Base-by-base conservation (phyloP, 2,888 invertebrate genomes). In the Brachynemurus nebulosus region DNA sequence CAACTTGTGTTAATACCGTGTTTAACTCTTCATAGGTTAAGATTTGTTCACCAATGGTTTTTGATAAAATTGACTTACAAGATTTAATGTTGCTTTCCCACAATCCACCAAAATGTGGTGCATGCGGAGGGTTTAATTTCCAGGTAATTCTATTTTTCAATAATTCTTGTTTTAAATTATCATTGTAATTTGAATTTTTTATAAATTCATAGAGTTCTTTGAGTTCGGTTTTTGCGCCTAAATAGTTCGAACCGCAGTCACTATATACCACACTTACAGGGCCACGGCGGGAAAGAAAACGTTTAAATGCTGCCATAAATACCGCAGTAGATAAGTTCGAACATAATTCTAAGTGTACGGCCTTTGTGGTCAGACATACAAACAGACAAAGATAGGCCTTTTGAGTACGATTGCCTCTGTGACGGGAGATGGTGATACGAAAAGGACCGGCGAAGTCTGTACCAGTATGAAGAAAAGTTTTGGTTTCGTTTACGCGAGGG, bases 231-330 rank as follows among this genome's bases (percentile, higher is more conserved):
- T 42, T 42, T 2, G 54, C 53, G 17, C 51, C 52, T 7, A 52
- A 41, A 34, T 53, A 56, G 27, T 54, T 54, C 2, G 52, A 51
- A 12, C 52, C 53, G 12, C 47, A 46, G 33, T 55, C 55, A 9
- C 47, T 48, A 16, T 45, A 50, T 0, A 55, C 30, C 5, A n/a
- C n/a, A n/a, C n/a, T n/a, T n/a, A n/a, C n/a, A n/a, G n/a, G n/a
- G n/a, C n/a, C n/a, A n/a, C n/a, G n/a, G n/a, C n/a, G n/a, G n/a
- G n/a, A n/a, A n/a, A n/a, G n/a, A n/a, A n/a, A n/a, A n/a, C n/a
- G n/a, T 7, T 48, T 34, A 2, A 54, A 44, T 6, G 52, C 44
- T 1, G 51, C 52, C 5, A 55, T 7, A 40, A 55, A 54, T 0
- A 52, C 51, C 11, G 52, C 50, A 1, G 50, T 49, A 2, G 50